Evolutionary conservation across 2,113 vertebrate genomes (phyloP).

Genomic region (Macquaria australasica): DNA sequence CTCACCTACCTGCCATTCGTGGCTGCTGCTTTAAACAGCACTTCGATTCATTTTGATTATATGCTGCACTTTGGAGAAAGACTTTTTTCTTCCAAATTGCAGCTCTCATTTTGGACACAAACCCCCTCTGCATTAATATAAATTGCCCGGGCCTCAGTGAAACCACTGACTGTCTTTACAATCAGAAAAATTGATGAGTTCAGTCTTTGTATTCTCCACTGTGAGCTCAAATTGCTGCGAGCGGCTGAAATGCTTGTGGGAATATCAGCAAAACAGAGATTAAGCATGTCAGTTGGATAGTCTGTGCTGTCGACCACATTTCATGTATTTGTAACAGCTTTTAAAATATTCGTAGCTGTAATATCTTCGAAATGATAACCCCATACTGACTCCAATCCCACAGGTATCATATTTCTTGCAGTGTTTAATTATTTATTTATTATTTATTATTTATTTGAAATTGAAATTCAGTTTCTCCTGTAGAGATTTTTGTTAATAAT

Average conservation of each 20-base stretch:
- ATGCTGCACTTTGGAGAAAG: background rate
- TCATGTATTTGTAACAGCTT: constrained; percentile 2
- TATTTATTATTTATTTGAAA: no score
- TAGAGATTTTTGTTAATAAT: background rate
- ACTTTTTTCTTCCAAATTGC: background rate
- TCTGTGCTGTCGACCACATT: background rate
- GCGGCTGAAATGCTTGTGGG: background rate
- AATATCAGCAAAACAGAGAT: constrained; percentile 8
- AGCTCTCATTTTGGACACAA: background rate
- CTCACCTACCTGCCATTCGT: background rate
- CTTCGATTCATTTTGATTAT: background rate
- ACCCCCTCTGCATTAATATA: constrained; percentile 17
- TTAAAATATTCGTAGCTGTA: constrained; percentile 13
- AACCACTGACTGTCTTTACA: constrained; percentile 21
- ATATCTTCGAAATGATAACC: background rate
- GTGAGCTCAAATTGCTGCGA: constrained; percentile 3
- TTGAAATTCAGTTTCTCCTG: background rate
- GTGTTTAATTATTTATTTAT: background rate
- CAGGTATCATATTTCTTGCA: background rate
- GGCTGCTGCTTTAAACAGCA: background rate
- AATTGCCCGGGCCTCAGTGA: background rate
- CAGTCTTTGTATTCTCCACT: constrained; percentile 12
- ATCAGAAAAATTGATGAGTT: constrained; percentile 30
- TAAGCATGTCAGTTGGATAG: background rate
- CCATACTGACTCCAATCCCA: background rate